These are phyloP conservation scores for Porites australiensis DNA, from an alignment of 64 coral and sea anemone genomes.

Conservation along the genomic window DNA sequence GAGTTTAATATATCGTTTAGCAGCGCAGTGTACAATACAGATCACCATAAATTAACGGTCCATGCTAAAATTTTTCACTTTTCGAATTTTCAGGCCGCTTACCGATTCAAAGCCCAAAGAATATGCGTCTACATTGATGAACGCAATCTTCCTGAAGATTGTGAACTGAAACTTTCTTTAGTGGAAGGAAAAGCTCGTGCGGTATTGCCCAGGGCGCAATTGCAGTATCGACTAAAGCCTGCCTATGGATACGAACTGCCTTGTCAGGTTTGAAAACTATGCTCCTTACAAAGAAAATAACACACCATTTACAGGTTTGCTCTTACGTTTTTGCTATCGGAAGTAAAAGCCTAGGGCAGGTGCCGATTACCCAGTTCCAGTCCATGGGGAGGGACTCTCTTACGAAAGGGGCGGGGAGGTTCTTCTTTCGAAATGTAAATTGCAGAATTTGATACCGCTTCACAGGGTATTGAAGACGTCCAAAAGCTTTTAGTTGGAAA, in stretches of 20 bases:
- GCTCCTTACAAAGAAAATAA: not conserved
- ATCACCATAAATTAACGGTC: too few species aligned
- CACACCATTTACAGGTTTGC: not conserved
- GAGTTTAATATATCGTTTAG: too few species aligned
- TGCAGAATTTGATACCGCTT: too few species aligned
- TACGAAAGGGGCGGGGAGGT: too few species aligned
- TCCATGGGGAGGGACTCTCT: too few species aligned
- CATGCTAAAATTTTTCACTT: too few species aligned
- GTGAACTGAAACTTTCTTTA: conserved; percentile 12
- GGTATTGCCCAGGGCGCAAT: not conserved
- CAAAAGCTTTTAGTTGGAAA: too few species aligned
- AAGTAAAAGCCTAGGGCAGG: too few species aligned
- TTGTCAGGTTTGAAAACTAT: not conserved
- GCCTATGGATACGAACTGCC: not conserved
- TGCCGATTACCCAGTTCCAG: too few species aligned
- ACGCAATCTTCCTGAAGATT: not conserved
- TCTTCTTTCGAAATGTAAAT: too few species aligned
- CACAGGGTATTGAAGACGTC: too few species aligned
- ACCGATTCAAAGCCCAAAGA: not conserved
- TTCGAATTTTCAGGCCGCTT: not conserved
- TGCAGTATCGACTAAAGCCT: conserved; percentile 31
- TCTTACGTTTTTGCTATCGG: not conserved
- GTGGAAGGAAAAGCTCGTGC: not conserved
- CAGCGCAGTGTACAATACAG: too few species aligned
- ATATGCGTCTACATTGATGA: conserved; percentile 9